Base-by-base conservation (phyloP, 2,888 invertebrate species). In the Acheta domesticus region DNA sequence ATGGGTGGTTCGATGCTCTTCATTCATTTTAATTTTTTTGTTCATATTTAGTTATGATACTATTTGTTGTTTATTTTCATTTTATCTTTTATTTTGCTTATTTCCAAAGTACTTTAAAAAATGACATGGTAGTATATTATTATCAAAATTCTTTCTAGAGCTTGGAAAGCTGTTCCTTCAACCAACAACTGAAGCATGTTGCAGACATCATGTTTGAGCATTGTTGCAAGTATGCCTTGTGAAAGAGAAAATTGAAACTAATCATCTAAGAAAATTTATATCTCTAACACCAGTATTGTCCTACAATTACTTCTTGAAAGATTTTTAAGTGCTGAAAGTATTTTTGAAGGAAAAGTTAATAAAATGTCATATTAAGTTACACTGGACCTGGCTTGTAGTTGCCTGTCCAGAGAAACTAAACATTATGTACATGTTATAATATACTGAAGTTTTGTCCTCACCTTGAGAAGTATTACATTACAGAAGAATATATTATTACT, bases 21-120 rank as follows among this genome's bases (percentile, higher is more conserved):
- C 75, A 75, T 80, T 20, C 62, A 62, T 73, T 78, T 80, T 80
- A 76, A 50, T 78, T 78, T 36, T 80, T 78, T 78, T 75, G 74
- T 77, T 48, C 78, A 48, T 80, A 75, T 80, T 76, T 78, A 80
- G 75, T 78, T 80, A 76, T 75, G 77, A 48, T 80, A 80, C 36
- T 73, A 80, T 75, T 76, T 80, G 75, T 76, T 78, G 62, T 62
- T 77, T 36, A 36, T 36, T 5, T 36, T 36, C 8, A 36, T 36
- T 36, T 36, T 36, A 36, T 77, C 76, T 78, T 78, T 80, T 48
- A 14, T 62, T 78, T 76, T 76, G 75, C 76, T 76, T 76, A 80
- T 75, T 80, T 78, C 76, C 75, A 76, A 19, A 78, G n/a, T 73
- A 36, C 48, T 77, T n/a, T 75, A 49, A 20, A 75, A 76, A 75